These are phyloP conservation scores for Oophaga sylvatica DNA, from an alignment of 2,797 vertebrate species.

Conservation along the genomic window DNA sequence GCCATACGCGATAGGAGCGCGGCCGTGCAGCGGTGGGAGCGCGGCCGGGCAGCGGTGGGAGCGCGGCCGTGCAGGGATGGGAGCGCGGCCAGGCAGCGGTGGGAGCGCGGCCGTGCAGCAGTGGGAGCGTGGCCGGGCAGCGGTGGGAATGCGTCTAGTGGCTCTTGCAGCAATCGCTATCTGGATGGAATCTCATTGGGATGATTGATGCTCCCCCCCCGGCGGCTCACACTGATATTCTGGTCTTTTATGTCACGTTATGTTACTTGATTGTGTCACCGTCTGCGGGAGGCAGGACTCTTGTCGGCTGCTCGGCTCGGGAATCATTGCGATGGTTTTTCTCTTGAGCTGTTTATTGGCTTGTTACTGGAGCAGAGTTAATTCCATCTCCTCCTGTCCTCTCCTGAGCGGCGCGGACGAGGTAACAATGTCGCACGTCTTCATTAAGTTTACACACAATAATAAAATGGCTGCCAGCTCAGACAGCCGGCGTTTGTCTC, in stretches of 20 bases:
- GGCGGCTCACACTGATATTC: too few species aligned
- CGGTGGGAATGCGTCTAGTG: background rate
- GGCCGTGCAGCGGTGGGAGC: too few species aligned
- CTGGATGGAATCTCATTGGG: background rate
- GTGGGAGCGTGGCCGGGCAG: background rate
- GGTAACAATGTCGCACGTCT: constrained; percentile 45
- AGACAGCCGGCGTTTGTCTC: constrained; percentile 42
- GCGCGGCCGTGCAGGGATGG: too few species aligned
- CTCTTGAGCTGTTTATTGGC: constrained; percentile 19
- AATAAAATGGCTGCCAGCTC: constrained; percentile 42
- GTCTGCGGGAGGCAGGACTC: background rate
- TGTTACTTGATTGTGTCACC: background rate
- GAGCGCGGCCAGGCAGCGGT: too few species aligned
- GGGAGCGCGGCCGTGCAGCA: too few species aligned
- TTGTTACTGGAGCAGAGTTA: background rate
- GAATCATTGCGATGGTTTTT: background rate
- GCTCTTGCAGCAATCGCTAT: background rate
- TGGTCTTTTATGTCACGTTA: background rate
- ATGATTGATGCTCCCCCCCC: background rate
- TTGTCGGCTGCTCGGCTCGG: background rate
- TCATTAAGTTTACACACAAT: constrained; percentile 46
- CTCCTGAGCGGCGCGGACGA: background rate
- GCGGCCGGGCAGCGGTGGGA: too few species aligned
- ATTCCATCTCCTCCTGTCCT: background rate
- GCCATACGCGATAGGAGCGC: too few species aligned